Conservation (phyloP, 1,140 invertebrate genomes). For the Dinoponera quadriceps region DNA sequence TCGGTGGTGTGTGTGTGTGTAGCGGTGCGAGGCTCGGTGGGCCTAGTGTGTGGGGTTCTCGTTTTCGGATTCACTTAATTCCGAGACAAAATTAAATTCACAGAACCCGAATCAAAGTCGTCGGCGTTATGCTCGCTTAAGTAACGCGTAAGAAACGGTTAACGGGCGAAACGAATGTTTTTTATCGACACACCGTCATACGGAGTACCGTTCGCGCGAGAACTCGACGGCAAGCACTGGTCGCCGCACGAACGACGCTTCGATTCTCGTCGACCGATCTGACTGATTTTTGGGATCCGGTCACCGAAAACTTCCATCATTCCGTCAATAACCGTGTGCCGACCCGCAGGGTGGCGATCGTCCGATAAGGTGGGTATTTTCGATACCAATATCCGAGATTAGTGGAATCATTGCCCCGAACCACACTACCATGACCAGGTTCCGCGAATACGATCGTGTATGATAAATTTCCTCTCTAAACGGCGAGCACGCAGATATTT, state of each 20-base stretch:
- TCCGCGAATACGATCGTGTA: too few species aligned
- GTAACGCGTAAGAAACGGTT: slow-evolving; percentile 46
- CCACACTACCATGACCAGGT: too few species aligned
- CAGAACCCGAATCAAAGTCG: not conserved
- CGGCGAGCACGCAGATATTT: too few species aligned
- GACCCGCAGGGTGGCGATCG: slow-evolving; percentile 85
- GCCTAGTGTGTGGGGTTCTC: too few species aligned
- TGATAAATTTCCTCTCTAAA: too few species aligned
- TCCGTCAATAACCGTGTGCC: slow-evolving; percentile 85
- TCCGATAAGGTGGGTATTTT: slow-evolving; percentile 81
- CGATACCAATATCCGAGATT: not conserved
- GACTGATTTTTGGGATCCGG: slow-evolving; percentile 86
- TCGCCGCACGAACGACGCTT: slow-evolving; percentile 71
- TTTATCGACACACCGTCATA: slow-evolving; percentile 64
- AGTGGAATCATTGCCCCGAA: too few species aligned
- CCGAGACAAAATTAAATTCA: not conserved
- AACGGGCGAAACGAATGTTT: slow-evolving; percentile 78
- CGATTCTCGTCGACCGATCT: slow-evolving; percentile 74
- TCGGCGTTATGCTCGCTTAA: slow-evolving; percentile 39
- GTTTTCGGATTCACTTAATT: not conserved
- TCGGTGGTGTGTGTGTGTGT: too few species aligned
- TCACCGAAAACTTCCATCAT: slow-evolving; percentile 85
- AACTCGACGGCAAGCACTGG: slow-evolving; percentile 77
- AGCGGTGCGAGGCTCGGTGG: too few species aligned
- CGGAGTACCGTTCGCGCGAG: slow-evolving; percentile 69